These are phyloP conservation scores for Chlorops oryzae DNA, from an alignment of 1,140 invertebrate species.

Conservation along the genomic window DNA sequence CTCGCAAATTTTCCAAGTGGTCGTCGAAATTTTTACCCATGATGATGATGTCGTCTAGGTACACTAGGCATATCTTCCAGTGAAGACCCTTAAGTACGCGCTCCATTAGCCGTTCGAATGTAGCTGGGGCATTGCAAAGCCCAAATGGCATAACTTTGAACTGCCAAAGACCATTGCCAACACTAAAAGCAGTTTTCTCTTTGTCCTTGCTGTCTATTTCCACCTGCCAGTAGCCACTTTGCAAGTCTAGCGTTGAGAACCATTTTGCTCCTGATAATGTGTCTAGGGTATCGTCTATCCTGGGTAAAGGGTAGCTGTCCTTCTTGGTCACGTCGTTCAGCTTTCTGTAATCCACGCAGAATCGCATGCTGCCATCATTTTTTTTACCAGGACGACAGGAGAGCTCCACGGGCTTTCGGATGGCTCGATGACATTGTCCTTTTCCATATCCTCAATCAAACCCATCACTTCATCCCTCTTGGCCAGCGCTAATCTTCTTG, in stretches of 20 bases:
- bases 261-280: not conserved
- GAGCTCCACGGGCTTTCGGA: no score
- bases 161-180: slow-evolving; percentile 2
- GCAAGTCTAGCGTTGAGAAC: slow-evolving; percentile 9
- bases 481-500: no score
- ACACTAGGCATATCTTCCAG: slow-evolving; percentile 2
- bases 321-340: slow-evolving; percentile 37
- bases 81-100: not conserved
- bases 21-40: slow-evolving; percentile 11
- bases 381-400: no score
- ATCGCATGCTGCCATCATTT: no score
- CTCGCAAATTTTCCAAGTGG: slow-evolving; percentile 4
- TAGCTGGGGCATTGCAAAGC: slow-evolving; percentile 4
- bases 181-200: slow-evolving; percentile 4
- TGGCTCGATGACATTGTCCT: no score
- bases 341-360: slow-evolving; percentile 21
- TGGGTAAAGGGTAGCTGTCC: slow-evolving; percentile 50
- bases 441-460: no score
- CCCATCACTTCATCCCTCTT: no score
- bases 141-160: slow-evolving; percentile 13
- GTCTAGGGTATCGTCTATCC: slow-evolving; percentile 38
- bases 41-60: slow-evolving; percentile 16
- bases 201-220: not conserved
- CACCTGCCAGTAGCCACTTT: slow-evolving; percentile 11
- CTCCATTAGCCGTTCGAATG: slow-evolving; percentile 8